These are phyloP conservation scores for Melanotaenia trifasciata DNA, from an alignment of 2,797 vertebrate genomes.

Conservation along the genomic window DNA sequence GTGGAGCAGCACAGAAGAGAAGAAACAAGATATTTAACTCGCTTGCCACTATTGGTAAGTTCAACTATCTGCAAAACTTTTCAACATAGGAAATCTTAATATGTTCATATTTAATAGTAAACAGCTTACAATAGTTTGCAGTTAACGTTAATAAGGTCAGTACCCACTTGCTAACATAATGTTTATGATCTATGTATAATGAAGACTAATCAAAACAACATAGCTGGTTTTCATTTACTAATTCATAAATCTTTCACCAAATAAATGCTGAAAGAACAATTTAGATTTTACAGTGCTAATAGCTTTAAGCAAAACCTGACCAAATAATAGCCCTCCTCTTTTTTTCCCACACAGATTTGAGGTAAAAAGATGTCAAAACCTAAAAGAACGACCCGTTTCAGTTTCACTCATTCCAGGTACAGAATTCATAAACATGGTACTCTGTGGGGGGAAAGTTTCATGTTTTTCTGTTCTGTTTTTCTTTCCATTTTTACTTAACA, in stretches of 20 bases:
- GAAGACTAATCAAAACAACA: background rate
- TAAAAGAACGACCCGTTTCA: background rate
- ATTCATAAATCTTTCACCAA: background rate
- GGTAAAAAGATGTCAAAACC: slow-evolving; percentile 8
- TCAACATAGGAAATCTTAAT: background rate
- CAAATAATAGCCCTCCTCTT: background rate
- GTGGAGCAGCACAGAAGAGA: background rate
- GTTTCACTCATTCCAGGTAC: slow-evolving; percentile 27
- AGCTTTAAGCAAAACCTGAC: background rate
- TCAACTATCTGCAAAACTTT: background rate
- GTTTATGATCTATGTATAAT: background rate
- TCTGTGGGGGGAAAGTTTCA: background rate
- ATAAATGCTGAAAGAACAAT: background rate
- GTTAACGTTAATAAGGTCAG: background rate
- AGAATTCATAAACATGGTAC: background rate
- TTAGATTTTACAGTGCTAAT: background rate
- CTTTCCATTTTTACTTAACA: background rate
- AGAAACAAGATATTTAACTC: background rate
- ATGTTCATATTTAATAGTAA: background rate
- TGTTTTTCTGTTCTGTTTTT: background rate
- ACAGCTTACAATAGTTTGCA: background rate
- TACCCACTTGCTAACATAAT: background rate
- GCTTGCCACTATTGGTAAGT: slow-evolving; percentile 27
- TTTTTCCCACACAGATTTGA: slow-evolving; percentile 8
- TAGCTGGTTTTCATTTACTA: background rate